Evolutionary conservation across 2,888 invertebrate species (phyloP).

Genomic region (Aphidius colemani): DNA sequence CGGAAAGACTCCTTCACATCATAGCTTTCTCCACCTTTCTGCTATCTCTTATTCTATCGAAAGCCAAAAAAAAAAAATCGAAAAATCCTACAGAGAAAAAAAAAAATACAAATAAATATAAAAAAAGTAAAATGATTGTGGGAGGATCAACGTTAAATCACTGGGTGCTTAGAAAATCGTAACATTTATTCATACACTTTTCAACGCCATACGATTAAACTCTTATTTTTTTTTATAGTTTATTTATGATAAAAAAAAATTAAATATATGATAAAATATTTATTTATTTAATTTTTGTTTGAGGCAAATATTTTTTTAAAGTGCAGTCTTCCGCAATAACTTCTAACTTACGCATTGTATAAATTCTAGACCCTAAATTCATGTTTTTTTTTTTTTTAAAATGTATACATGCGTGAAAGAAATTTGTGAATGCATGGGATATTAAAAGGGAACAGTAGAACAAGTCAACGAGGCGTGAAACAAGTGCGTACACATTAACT

Average conservation of each 20-base stretch:
- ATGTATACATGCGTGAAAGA: not conserved
- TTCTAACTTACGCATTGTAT: not conserved
- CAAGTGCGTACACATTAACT: slow-evolving; percentile 27
- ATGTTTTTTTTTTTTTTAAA: not conserved
- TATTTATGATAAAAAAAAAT: no score
- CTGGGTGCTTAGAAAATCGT: no score
- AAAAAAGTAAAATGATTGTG: no score
- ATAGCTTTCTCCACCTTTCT: slow-evolving; percentile 13
- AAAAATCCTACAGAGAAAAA: no score
- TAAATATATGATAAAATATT: no score
- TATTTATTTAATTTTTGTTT: no score
- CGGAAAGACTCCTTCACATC: slow-evolving; percentile 30
- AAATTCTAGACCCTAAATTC: no score
- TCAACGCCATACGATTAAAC: no score
- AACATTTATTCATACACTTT: no score
- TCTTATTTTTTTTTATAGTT: no score
- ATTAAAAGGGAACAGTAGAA: slow-evolving; percentile 3
- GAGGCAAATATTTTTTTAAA: no score
- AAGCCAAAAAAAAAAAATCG: slow-evolving; percentile 14
- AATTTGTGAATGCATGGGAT: not conserved
- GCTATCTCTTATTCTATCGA: not conserved
- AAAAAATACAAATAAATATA: not conserved
- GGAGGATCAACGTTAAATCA: no score
- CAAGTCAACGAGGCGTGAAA: slow-evolving; percentile 46
- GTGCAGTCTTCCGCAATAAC: not conserved